Percentiles rank a stretch among this genome's conserved stretches.
Conservation (phyloP, 1,140 invertebrate genomes). For the Papilio dardanus region DNA sequence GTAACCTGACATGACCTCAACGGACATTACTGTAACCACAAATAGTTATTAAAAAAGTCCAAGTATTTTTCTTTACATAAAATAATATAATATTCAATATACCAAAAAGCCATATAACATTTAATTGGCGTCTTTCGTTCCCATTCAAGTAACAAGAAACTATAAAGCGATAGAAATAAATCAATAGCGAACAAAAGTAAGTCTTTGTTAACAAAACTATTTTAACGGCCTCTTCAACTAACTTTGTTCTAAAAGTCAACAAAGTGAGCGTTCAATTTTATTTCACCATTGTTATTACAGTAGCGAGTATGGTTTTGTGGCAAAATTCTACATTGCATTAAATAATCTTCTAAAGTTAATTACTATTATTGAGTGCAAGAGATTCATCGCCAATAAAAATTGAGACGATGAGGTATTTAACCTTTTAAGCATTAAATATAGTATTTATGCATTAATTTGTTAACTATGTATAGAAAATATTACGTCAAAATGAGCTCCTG, state of each 20-base stretch:
- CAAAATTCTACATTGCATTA: background rate
- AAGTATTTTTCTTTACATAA: too few species aligned
- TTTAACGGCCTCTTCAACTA: background rate
- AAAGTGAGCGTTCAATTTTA: slow-evolving; percentile 12
- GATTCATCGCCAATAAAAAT: background rate
- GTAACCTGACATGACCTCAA: background rate
- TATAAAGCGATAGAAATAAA: background rate
- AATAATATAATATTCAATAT: too few species aligned
- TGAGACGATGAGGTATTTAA: background rate
- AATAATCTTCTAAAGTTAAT: background rate
- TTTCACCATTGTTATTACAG: background rate
- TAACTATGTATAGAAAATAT: background rate
- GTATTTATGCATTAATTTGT: background rate
- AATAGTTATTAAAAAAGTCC: too few species aligned
- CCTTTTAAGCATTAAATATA: background rate
- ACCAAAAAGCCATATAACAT: background rate
- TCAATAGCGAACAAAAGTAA: background rate
- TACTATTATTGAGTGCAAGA: background rate
- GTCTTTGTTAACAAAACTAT: background rate
- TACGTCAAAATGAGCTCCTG: background rate
- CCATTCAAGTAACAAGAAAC: background rate
- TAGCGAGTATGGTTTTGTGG: background rate
- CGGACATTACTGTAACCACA: too few species aligned
- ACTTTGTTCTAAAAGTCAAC: slow-evolving; percentile 14
- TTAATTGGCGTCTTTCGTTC: background rate